phyloP scores from a whole-genome alignment of 1,140 invertebrate species.

The Drosophila trapezifrons region DNA sequence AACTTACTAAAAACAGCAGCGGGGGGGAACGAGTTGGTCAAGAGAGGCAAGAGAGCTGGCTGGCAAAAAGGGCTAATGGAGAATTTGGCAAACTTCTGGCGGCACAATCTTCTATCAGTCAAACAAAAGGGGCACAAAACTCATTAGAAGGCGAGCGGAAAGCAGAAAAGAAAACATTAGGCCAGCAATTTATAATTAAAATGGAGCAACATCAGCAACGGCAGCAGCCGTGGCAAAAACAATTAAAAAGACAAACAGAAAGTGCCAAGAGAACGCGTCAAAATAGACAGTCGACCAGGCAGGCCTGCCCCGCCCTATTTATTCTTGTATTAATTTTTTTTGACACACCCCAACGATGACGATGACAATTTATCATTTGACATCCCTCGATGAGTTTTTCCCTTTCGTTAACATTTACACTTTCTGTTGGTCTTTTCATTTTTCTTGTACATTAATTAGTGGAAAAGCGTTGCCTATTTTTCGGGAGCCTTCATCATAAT shows the following conservation, averaged over 20 bases:
- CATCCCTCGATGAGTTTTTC: slow-evolving; percentile 53
- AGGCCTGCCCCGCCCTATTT: slow-evolving; percentile 3
- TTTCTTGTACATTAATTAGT: slow-evolving; percentile 45
- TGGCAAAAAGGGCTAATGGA: slow-evolving; percentile 41
- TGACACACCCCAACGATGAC: slow-evolving; percentile 10
- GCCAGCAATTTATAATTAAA: slow-evolving; percentile 59
- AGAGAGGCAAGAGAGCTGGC: too few species aligned
- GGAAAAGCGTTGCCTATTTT: slow-evolving; percentile 59
- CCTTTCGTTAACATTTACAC: slow-evolving; percentile 35
- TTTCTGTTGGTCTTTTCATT: slow-evolving; percentile 35
- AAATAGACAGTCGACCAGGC: slow-evolving; percentile 45
- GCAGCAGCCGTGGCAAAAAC: slow-evolving; percentile 18
- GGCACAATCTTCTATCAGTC: slow-evolving; percentile 21
- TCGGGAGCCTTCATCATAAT: slow-evolving; percentile 3
- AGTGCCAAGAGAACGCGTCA: slow-evolving; percentile 35
- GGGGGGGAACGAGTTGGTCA: slow-evolving; percentile 21
- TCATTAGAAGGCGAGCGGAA: slow-evolving; percentile 44
- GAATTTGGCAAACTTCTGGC: slow-evolving; percentile 37
- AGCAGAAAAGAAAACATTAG: slow-evolving; percentile 48
- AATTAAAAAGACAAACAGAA: slow-evolving; percentile 55
- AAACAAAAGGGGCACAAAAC: slow-evolving; percentile 44
- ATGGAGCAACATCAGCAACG: slow-evolving; percentile 27
- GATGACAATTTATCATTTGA: slow-evolving; percentile 48
- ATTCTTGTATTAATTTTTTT: slow-evolving; percentile 5
- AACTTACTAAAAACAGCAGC: slow-evolving; percentile 44